A percentile compares a stretch with the other conserved stretches of the same genome.
Conservation (phyloP, 2,797 vertebrate species). For the Pangasius djambal region DNA sequence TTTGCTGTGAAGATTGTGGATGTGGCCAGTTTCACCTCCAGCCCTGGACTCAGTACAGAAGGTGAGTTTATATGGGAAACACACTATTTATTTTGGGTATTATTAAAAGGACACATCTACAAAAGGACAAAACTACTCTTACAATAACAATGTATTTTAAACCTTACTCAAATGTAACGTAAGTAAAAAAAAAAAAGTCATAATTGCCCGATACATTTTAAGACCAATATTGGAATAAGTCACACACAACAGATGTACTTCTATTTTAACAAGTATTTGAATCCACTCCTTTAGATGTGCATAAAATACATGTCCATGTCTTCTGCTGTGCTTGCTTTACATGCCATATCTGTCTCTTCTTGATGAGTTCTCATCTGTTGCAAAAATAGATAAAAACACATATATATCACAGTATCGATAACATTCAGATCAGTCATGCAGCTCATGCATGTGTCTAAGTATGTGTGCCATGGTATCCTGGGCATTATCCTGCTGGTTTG, state of each 20-base stretch:
- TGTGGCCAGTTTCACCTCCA: constrained; percentile 98
- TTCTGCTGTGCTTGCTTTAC: background rate
- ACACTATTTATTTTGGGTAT: too few species aligned
- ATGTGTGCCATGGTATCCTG: constrained; percentile 11
- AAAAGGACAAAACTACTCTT: too few species aligned
- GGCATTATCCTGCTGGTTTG: constrained; percentile 29
- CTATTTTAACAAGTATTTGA: background rate
- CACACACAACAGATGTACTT: background rate
- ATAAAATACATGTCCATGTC: background rate
- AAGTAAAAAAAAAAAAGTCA: too few species aligned
- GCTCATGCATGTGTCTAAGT: constrained; percentile 2
- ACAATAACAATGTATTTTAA: background rate
- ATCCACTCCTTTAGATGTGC: background rate
- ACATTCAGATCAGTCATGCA: background rate
- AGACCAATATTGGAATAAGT: background rate
- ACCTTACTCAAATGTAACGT: background rate
- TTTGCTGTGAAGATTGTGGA: constrained; percentile 99
- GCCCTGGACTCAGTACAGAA: constrained; percentile 97
- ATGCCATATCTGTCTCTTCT: background rate
- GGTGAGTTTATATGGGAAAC: constrained; percentile 68
- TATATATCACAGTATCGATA: background rate
- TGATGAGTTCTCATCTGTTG: background rate
- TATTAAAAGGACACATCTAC: too few species aligned
- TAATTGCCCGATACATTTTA: background rate
- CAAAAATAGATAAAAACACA: background rate